These are phyloP conservation scores for Lagocephalus sceleratus DNA, from an alignment of 2,797 vertebrate species.

Conservation along the genomic window DNA sequence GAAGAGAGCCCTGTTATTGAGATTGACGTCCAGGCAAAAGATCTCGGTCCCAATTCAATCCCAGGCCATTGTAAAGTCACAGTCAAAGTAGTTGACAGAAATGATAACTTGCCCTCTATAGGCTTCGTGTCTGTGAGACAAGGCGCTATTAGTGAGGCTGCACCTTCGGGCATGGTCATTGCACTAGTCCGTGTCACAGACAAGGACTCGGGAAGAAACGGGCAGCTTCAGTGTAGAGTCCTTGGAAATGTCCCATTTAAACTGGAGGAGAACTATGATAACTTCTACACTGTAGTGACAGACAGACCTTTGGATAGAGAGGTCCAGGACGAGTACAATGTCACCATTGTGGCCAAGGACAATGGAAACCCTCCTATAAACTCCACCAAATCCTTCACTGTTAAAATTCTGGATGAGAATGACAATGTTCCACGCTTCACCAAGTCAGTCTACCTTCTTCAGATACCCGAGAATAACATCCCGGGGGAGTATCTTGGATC, in stretches of 20 bases:
- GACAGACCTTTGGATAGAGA: conserved; percentile 94
- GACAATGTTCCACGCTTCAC: conserved; percentile 96
- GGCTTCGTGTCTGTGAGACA: conserved; percentile 96
- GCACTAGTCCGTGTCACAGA: conserved; percentile 95
- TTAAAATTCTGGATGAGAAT: conserved; percentile 95
- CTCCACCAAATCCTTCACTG: conserved; percentile 94
- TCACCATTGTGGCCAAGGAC: conserved; percentile 95
- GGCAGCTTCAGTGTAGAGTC: conserved; percentile 94
- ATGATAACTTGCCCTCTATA: conserved; percentile 96
- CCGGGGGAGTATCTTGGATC: conserved; percentile 96
- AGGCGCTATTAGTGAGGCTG: conserved; percentile 96
- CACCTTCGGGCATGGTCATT: conserved; percentile 92
- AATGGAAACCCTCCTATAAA: conserved; percentile 92
- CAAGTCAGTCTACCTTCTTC: conserved; percentile 91
- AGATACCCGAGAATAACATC: conserved; percentile 98
- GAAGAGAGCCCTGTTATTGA: conserved; percentile 95
- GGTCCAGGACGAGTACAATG: conserved; percentile 93
- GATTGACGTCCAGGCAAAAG: conserved; percentile 94
- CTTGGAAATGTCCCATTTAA: conserved; percentile 92
- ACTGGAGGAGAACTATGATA: conserved; percentile 96
- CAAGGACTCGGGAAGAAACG: conserved; percentile 94
- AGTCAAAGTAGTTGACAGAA: conserved; percentile 93
- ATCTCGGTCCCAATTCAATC: conserved; percentile 96
- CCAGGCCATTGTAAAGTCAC: conserved; percentile 99
- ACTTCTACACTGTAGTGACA: conserved; percentile 95